Conservation (phyloP, 2,797 vertebrate genomes). For the Macropus fuliginosus region DNA sequence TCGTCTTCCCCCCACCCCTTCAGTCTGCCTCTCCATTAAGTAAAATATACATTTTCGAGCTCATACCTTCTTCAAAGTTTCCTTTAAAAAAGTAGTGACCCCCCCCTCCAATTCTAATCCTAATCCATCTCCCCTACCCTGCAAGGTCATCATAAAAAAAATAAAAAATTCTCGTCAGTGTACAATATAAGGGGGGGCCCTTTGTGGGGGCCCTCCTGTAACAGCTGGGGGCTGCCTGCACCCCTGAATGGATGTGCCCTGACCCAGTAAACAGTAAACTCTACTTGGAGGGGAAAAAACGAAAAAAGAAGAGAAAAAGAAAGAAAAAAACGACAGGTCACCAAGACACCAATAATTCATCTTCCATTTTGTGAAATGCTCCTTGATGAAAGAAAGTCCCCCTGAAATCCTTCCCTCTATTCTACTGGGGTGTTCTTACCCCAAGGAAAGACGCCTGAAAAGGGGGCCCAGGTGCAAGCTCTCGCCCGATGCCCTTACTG, state of each 20-base stretch:
- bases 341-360: slow-evolving; percentile 87
- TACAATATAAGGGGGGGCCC: neutral
- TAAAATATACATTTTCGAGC: neutral
- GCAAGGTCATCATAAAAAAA: slow-evolving; percentile 81
- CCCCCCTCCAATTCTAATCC: slow-evolving; percentile 65
- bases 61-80: slow-evolving; percentile 79
- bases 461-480: neutral
- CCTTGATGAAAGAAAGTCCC: slow-evolving; percentile 90
- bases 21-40: slow-evolving; percentile 72
- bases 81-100: slow-evolving; percentile 59
- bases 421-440: slow-evolving; percentile 47
- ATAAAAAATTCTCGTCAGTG: neutral
- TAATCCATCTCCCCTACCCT: slow-evolving; percentile 81
- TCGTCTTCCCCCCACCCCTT: slow-evolving; percentile 63
- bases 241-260: neutral
- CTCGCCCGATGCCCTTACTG: slow-evolving; percentile 22
- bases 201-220: neutral
- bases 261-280: neutral
- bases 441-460: slow-evolving; percentile 38
- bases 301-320: no score
- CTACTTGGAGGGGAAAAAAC: neutral
- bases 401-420: slow-evolving; percentile 83
- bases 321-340: slow-evolving; percentile 75
- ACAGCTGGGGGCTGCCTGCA: slow-evolving; percentile 54
- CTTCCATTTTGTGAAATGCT: slow-evolving; percentile 90